Conservation (phyloP, 2,113 vertebrate species). For the Tyto alba region DNA sequence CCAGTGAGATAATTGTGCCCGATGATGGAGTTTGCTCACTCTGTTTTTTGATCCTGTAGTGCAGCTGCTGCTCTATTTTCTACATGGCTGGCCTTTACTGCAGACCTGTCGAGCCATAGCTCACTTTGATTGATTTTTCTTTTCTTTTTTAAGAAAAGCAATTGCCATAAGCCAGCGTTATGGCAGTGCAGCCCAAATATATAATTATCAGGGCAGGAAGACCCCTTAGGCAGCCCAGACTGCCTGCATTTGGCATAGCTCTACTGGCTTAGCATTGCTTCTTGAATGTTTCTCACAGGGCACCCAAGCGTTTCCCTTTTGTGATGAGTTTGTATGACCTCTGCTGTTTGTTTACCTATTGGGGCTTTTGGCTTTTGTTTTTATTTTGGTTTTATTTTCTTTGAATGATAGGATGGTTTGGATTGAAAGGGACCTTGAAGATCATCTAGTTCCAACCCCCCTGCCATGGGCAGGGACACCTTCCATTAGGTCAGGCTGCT, state of each 20-base stretch:
- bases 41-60: slow-evolving; percentile 66
- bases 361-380: neutral
- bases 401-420: too few species aligned
- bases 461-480: too few species aligned
- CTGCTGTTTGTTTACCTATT: neutral
- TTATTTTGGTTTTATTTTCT: neutral
- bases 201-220: neutral
- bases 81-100: slow-evolving; percentile 85
- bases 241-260: neutral
- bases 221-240: neutral
- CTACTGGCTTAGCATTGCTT: neutral
- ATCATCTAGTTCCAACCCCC: too few species aligned
- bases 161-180: slow-evolving; percentile 38
- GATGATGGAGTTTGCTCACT: slow-evolving; percentile 65
- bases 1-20: slow-evolving; percentile 67
- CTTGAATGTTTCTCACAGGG: neutral
- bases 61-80: slow-evolving; percentile 84
- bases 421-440: too few species aligned
- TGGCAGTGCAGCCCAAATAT: slow-evolving; percentile 28
- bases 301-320: neutral
- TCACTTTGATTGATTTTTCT: slow-evolving; percentile 80
- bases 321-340: neutral
- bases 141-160: slow-evolving; percentile 37
- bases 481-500: too few species aligned
- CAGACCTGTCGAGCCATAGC: slow-evolving; percentile 77